Conservation (phyloP, 2,797 vertebrate genomes). For the Alca torda region DNA sequence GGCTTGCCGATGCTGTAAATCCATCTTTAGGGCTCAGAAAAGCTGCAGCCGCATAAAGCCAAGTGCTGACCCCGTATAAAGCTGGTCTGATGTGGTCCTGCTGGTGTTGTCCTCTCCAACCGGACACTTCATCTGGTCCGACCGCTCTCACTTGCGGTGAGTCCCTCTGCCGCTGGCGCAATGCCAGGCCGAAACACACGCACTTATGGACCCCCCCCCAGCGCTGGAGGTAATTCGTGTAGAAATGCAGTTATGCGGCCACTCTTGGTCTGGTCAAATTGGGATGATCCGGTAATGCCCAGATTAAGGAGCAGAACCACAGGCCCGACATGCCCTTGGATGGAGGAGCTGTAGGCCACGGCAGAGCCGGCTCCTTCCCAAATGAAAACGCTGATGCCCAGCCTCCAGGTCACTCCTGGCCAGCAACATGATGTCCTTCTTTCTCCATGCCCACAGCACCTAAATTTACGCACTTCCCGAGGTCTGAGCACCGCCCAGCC, state of each 20-base stretch:
- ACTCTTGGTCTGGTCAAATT: not conserved
- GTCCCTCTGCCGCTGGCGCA: not conserved
- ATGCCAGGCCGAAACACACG: not conserved
- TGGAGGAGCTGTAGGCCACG: not conserved
- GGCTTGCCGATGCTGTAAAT: not conserved
- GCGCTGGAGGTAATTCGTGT: not conserved
- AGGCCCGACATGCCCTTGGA: not conserved
- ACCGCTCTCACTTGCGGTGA: rapidly evolving
- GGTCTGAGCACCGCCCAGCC: no score
- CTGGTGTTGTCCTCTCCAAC: rapidly evolving
- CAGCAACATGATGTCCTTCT: not conserved
- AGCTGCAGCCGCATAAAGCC: not conserved
- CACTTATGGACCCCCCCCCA: rapidly evolving
- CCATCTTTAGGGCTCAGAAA: not conserved
- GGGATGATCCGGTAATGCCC: not conserved
- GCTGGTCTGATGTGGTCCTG: not conserved
- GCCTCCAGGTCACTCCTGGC: not conserved
- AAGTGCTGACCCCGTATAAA: not conserved
- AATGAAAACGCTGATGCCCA: rapidly evolving
- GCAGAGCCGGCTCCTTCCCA: not conserved
- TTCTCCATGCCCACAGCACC: not conserved
- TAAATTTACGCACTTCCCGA: not conserved
- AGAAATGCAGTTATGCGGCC: not conserved
- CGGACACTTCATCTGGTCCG: not conserved
- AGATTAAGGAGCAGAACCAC: not conserved